These are phyloP conservation scores for Pachypanchax playfairii DNA, from an alignment of 2,113 vertebrate genomes.

Conservation along the genomic window DNA sequence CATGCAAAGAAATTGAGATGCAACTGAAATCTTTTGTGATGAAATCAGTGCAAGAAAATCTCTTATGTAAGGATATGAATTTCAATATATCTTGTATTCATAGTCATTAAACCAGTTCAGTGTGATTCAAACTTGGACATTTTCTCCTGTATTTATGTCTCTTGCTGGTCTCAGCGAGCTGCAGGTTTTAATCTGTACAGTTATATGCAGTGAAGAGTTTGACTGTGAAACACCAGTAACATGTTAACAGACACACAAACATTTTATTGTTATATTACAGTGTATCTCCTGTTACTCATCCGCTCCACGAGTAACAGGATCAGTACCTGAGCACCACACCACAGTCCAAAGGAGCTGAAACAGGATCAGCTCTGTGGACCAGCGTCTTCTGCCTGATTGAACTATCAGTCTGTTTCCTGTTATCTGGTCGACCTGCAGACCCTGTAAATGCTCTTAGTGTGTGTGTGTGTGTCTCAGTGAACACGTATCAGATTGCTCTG, in stretches of 20 bases:
- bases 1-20: no score
- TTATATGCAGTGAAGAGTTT: neutral
- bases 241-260: neutral
- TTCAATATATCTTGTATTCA: no score
- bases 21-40: no score
- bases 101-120: no score
- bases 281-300: neutral
- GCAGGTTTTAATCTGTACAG: no score
- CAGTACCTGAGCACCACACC: neutral
- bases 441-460: slow-evolving; percentile 4
- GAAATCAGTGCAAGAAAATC: no score
- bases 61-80: no score
- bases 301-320: neutral
- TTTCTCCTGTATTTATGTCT: no score
- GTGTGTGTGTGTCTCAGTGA: neutral
- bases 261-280: neutral
- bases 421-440: slow-evolving; percentile 12
- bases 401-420: slow-evolving; percentile 3
- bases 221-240: neutral
- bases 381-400: neutral
- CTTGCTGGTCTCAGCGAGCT: no score
- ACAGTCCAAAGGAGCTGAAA: slow-evolving; percentile 4
- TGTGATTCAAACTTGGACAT: no score
- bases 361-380: slow-evolving; percentile 5
- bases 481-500: slow-evolving; percentile 9